Evolutionary conservation across 2,888 invertebrate genomes (phyloP), one percentile per base, ranked within the genome.

Genomic region (Agrotis ipsilon): DNA sequence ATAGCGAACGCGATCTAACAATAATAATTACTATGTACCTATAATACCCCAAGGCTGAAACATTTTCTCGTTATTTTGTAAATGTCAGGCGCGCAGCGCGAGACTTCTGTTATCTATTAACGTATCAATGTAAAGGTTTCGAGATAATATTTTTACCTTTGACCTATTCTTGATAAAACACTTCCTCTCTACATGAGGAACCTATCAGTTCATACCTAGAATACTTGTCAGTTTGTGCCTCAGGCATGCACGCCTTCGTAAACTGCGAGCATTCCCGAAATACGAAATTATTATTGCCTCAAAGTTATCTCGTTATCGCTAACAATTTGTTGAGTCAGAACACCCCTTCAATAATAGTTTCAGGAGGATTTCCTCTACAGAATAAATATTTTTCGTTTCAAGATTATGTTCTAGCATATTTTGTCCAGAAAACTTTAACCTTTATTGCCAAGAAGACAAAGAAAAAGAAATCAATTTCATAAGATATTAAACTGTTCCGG

Each of bases 141-240:
- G 52, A 21, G 75, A 70, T 75, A 78, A 57, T 21, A 64, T 21
- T 45, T 11, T 24, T 48, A 70, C 58, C 70, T 80, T 65, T 75
- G 70, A 75, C 78, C 61, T 80, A 64, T 77, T 49, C 52, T 27
- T 55, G 55, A 76, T 76, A 52, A 58, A 52, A 58, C 21, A 60
- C 58, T 69, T 64, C 68, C 27, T 63, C 60, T 69, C 39, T 39
- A 14, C 4, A 59, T 48, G 51, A 39, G 39, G 39, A 39, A 52
- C 49, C 16, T 51, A 71, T 19, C 62, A 59, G 58, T 49, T 67
- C 27, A 45, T 51, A 32, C 18, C 18, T 51, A 68, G 32, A 55
- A 46, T 24, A 24, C 54, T 68, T 60, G 9, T 45, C 65, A 51
- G 49, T 57, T 32, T 52, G 27, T 64, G 21, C 45, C 65, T 57